phyloP scores from a whole-genome alignment of 2,797 vertebrate genomes.

The Vipera ursinii region DNA sequence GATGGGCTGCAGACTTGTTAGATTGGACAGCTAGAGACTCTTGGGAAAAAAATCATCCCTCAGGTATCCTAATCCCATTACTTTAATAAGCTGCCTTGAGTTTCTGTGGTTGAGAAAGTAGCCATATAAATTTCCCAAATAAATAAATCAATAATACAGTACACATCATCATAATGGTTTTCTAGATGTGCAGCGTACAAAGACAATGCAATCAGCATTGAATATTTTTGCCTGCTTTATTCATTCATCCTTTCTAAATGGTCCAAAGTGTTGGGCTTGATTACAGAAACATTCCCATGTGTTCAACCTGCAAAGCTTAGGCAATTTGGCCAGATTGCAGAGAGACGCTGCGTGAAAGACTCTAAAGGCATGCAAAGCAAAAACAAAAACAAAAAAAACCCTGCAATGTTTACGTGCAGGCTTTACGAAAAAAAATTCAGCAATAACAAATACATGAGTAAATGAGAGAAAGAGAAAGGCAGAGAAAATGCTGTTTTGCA shows the following conservation, averaged over 20 bases:
- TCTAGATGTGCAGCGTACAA: neutral
- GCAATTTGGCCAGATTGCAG: neutral
- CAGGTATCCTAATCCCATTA: too few relatives aligned
- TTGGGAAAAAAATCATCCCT: too few relatives aligned
- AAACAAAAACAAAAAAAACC: neutral
- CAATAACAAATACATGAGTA: constrained; percentile 43
- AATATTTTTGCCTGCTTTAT: neutral
- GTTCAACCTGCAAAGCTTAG: constrained; percentile 6
- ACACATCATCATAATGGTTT: neutral
- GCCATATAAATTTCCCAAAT: too few relatives aligned
- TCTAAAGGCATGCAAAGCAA: constrained; percentile 11
- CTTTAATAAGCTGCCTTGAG: too few relatives aligned
- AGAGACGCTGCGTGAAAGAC: neutral
- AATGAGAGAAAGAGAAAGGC: neutral
- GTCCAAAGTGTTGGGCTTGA: neutral
- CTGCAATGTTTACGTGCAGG: neutral
- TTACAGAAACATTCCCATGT: constrained; percentile 31
- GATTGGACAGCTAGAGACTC: too few relatives aligned
- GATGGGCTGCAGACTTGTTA: too few relatives aligned
- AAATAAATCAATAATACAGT: neutral
- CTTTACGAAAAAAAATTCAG: constrained; percentile 50
- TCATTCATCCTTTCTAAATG: neutral
- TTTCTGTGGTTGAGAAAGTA: too few relatives aligned
- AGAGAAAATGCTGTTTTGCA: neutral
- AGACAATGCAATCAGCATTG: neutral